phyloP scores from a whole-genome alignment of 2,113 vertebrate genomes.

The Galemys pyrenaicus region DNA sequence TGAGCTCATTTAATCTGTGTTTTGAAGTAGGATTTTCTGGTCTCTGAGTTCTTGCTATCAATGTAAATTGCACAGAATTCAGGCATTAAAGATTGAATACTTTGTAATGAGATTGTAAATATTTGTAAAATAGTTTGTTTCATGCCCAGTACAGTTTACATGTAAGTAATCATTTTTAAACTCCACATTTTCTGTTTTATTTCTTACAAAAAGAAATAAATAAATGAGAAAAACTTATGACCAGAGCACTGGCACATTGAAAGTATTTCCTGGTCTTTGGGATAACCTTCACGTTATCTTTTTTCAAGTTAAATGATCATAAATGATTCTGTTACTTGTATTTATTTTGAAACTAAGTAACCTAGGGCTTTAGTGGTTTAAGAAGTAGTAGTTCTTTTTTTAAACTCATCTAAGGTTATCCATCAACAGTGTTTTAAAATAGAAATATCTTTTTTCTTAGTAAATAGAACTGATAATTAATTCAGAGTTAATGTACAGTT shows the following conservation, averaged over 20 bases:
- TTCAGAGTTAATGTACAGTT: neutral
- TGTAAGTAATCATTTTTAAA: neutral
- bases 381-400: slow-evolving; percentile 29
- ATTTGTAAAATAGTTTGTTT: slow-evolving; percentile 29
- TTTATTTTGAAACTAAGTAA: slow-evolving; percentile 29
- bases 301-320: slow-evolving; percentile 40
- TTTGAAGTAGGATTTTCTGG: slow-evolving; percentile 36
- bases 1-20: slow-evolving; percentile 24
- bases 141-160: neutral
- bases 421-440: neutral
- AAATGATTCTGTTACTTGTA: slow-evolving; percentile 31
- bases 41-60: neutral
- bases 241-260: slow-evolving; percentile 33
- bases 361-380: slow-evolving; percentile 47
- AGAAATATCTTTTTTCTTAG: slow-evolving; percentile 38
- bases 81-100: neutral
- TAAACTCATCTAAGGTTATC: neutral
- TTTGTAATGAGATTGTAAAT: slow-evolving; percentile 6
- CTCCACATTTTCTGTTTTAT: slow-evolving; percentile 2
- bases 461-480: neutral
- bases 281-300: slow-evolving; percentile 46
- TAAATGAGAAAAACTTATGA: neutral
- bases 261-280: slow-evolving; percentile 44
- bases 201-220: slow-evolving; percentile 44
- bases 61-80: neutral